A percentile compares a stretch with the other conserved stretches of the same genome.
Conservation (phyloP, 2,113 vertebrate species). For the Erpornis zantholeuca region DNA sequence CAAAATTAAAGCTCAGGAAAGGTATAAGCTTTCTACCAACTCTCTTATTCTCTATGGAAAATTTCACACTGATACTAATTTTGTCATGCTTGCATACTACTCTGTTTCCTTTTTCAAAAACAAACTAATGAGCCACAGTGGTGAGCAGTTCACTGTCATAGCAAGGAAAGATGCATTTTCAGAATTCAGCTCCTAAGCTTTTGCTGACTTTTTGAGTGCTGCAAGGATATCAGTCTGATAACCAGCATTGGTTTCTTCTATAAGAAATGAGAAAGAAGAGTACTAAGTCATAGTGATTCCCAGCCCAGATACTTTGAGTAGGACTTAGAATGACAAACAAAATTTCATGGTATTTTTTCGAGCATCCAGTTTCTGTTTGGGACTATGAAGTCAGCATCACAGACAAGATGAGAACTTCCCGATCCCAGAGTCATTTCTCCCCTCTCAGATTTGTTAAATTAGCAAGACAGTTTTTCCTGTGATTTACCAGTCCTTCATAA, state of each 20-base stretch:
- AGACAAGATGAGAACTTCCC: background rate
- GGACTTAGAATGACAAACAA: background rate
- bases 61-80: background rate
- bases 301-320: background rate
- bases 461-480: background rate
- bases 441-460: background rate
- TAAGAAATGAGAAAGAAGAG: background rate
- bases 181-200: background rate
- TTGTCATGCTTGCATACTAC: background rate
- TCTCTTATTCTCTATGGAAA: background rate
- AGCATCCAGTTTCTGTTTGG: background rate
- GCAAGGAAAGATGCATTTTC: background rate
- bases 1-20: background rate
- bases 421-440: background rate
- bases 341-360: background rate
- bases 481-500: background rate
- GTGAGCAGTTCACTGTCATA: background rate
- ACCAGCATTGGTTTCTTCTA: background rate
- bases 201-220: background rate
- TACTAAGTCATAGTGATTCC: background rate
- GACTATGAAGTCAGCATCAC: background rate
- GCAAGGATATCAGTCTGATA: background rate
- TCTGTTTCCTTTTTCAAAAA: background rate
- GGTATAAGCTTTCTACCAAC: background rate
- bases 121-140: background rate